Evolutionary conservation across 2,888 invertebrate genomes (phyloP).

Genomic region (Eupelmus urozonus): DNA sequence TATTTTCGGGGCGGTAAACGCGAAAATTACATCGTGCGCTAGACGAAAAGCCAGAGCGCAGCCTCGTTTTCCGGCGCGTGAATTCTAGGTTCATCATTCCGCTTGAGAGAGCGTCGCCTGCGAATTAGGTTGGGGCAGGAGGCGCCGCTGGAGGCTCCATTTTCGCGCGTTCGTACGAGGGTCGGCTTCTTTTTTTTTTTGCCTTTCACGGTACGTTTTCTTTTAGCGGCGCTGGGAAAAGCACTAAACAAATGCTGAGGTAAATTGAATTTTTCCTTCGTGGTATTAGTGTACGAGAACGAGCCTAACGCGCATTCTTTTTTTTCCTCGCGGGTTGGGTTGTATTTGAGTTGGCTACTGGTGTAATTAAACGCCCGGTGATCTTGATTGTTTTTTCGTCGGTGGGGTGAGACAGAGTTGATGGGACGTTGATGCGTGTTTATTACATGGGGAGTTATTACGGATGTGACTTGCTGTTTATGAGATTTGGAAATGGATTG

Average conservation of each 20-base stretch:
- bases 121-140: conserved; percentile 33
- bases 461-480: background rate
- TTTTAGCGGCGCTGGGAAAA: background rate
- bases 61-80: conserved; percentile 44
- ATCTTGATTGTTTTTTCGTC: conserved; percentile 8
- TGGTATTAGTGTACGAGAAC: conserved; percentile 42
- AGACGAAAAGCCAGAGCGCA: background rate
- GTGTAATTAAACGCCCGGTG: conserved; percentile 21
- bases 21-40: background rate
- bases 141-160: background rate
- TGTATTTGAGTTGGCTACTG: background rate
- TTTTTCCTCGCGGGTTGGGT: background rate
- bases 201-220: background rate
- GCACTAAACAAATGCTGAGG: conserved; percentile 16
- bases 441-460: background rate
- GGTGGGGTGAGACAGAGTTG: background rate
- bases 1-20: conserved; percentile 38
- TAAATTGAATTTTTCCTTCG: conserved; percentile 51
- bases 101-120: conserved; percentile 28
- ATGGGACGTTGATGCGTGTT: background rate
- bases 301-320: background rate
- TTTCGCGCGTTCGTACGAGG: background rate
- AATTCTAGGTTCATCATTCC: conserved; percentile 41
- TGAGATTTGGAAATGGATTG: background rate
- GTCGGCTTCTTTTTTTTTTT: background rate